phyloP scores from a whole-genome alignment of 2,797 vertebrate species.

The Miichthys miiuy region DNA sequence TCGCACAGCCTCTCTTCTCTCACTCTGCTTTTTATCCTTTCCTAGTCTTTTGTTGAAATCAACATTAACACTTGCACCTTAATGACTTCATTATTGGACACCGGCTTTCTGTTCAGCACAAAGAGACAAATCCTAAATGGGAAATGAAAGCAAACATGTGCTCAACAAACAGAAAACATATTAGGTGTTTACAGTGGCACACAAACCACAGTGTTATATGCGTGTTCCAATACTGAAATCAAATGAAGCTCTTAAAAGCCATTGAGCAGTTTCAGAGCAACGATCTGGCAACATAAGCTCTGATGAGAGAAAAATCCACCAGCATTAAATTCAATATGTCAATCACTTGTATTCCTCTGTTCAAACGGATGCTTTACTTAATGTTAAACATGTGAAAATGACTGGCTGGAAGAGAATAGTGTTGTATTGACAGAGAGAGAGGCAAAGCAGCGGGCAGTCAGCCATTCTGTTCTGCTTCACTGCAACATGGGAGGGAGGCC shows the following conservation, averaged over 20 bases:
- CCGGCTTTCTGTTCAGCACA: constrained; percentile 36
- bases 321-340: constrained; percentile 72
- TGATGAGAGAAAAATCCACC: constrained; percentile 57
- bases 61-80: constrained; percentile 52
- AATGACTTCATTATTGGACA: constrained; percentile 67
- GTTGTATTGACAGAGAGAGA: constrained; percentile 84
- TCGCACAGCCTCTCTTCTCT: constrained; percentile 18
- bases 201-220: background rate
- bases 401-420: constrained; percentile 78
- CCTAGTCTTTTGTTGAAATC: constrained; percentile 61
- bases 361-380: constrained; percentile 75
- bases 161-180: constrained; percentile 40
- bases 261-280: constrained; percentile 48
- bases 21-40: constrained; percentile 31
- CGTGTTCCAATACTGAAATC: constrained; percentile 34
- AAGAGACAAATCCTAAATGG: constrained; percentile 44
- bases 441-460: constrained; percentile 83
- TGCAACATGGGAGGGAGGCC: constrained; percentile 84
- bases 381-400: constrained; percentile 82
- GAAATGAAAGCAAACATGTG: constrained; percentile 40
- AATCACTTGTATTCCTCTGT: constrained; percentile 66
- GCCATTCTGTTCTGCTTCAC: constrained; percentile 85
- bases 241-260: constrained; percentile 52
- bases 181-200: constrained; percentile 39
- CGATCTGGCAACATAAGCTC: constrained; percentile 62